phyloP scores from a whole-genome alignment of 37 sponge, comb jelly and placozoan genomes.

The Ephydatia muelleri region DNA sequence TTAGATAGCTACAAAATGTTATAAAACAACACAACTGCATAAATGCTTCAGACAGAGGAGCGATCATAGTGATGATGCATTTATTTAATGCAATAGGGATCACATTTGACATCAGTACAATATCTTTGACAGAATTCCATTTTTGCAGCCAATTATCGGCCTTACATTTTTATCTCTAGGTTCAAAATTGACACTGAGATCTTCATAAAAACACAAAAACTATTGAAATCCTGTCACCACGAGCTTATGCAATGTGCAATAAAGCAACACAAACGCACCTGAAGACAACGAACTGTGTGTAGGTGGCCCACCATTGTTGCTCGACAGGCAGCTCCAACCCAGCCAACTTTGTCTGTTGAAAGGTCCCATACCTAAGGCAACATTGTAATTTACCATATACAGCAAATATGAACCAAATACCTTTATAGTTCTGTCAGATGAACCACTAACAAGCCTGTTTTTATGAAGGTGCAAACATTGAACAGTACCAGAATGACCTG shows the following conservation, averaged over 20 bases:
- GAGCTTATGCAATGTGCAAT: neutral
- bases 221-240: neutral
- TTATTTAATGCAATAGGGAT: no score
- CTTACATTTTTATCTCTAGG: no score
- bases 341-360: slow-evolving; percentile 73
- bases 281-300: slow-evolving; percentile 95
- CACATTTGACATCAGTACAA: no score
- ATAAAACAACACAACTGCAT: no score
- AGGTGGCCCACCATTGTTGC: slow-evolving; percentile 93
- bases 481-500: slow-evolving; percentile 94
- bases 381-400: neutral
- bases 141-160: no score
- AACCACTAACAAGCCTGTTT: slow-evolving; percentile 93
- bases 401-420: slow-evolving; percentile 23
- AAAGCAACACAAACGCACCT: slow-evolving; percentile 41
- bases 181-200: no score
- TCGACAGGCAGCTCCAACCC: slow-evolving; percentile 87
- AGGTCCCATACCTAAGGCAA: slow-evolving; percentile 89
- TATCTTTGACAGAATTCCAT: no score
- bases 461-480: slow-evolving; percentile 89
- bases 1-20: no score
- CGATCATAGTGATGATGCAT: no score
- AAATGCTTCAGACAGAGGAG: no score
- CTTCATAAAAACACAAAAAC: neutral
- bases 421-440: slow-evolving; percentile 92